Base-by-base conservation (phyloP, 2,888 invertebrate species). In the Phalera bucephala region DNA sequence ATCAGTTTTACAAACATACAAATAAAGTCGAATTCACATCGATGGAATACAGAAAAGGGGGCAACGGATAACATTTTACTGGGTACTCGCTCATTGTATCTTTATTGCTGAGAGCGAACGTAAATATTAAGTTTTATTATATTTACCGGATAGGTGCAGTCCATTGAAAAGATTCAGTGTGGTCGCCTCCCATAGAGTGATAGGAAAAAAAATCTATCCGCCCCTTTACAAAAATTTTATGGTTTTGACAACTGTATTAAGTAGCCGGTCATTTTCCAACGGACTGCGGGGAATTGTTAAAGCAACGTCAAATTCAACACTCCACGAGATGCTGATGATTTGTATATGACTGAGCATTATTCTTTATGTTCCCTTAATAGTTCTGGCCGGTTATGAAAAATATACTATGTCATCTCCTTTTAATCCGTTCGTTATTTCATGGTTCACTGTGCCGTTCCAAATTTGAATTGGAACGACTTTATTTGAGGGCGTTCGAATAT, bases 41-140 rank as follows among this genome's bases (percentile, higher is more conserved):
- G 19, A 0, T 1, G 0, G 2, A 11, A 11, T 21, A 17, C 15
- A 49, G 56, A 69, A 74, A 71, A 71, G 46, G 59, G 62, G 61
- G 64, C 68, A 65, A 39, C 39, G 33, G 39, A 40, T 40, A 40
- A 47, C 45, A 69, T 72, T 79, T 80, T 73, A 80, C 74, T 54
- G 39, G 67, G 78, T 80, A 80, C 79, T 77, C 60, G 67, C 73
- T 81, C 73, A 82, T 84, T 84, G 82, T 81, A 74, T 73, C 70
- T 85, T 82, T 83, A 86, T 84, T 80, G 78, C 76, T 75, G 55
- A 63, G 66, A 80, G 79, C 72, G 68, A 81, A 71, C 79, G 80
- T 87, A 83, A 87, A 87, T 88, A 87, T 80, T 72, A 77, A 72
- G 71, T 82, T 88, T 87, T 86, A 87, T 88, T 86, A 74, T 87